These are phyloP conservation scores for Pomacea maculata DNA, from an alignment of 1,140 invertebrate species.

Conservation along the genomic window DNA sequence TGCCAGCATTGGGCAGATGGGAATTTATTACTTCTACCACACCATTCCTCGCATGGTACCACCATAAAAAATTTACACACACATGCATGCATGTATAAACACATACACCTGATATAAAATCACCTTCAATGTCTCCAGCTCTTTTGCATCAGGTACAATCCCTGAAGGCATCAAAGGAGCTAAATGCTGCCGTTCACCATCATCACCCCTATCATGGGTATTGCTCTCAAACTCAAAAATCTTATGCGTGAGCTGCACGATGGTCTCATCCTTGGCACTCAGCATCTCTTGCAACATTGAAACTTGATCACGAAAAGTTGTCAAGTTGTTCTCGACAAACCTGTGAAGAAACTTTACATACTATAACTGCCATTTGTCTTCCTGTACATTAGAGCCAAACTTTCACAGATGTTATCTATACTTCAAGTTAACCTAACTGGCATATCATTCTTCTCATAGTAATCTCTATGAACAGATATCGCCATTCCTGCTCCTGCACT, in stretches of 20 bases:
- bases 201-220: conserved; percentile 1
- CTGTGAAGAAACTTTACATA: conserved; percentile 17
- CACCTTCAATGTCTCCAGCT: conserved; percentile 37
- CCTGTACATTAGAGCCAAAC: too few species aligned
- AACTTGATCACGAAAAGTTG: conserved; percentile 54
- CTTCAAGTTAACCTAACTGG: too few species aligned
- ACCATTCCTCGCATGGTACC: too few species aligned
- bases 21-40: too few species aligned
- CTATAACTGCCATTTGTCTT: too few species aligned
- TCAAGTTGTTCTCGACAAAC: conserved; percentile 34
- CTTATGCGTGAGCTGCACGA: conserved; percentile 62
- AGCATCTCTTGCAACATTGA: conserved; percentile 63
- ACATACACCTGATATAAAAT: conserved; percentile 1
- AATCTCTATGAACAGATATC: too few species aligned
- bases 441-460: too few species aligned
- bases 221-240: conserved; percentile 56
- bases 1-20: too few species aligned
- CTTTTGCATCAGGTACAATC: conserved; percentile 27
- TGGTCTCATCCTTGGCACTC: conserved; percentile 62
- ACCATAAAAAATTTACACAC: neutral
- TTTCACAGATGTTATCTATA: too few species aligned
- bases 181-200: conserved; percentile 1
- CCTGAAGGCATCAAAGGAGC: neutral
- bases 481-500: too few species aligned
- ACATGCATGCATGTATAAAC: neutral